Base-by-base conservation (phyloP, 2,888 invertebrate species). In the Pristionchus exspectatus region DNA sequence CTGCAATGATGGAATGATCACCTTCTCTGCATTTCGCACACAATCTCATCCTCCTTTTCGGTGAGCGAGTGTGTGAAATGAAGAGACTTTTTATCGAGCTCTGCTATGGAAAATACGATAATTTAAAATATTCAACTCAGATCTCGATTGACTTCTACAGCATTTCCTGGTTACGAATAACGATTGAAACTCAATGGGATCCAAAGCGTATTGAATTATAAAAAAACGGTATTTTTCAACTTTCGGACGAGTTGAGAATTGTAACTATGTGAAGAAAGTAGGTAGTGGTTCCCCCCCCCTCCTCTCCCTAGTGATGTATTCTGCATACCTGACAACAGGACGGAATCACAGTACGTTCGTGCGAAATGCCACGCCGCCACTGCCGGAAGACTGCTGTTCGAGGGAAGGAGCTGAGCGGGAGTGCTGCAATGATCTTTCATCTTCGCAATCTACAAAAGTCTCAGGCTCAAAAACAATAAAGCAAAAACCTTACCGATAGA, bases 301-400 rank as follows among this genome's bases (percentile, higher is more conserved):
- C 38, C 38, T 38, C 38, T 38, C 38, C 5, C 38, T 38, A 38
- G 38, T 38, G 44, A 50, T 50, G n/a, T 12, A 24, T 44, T 77
- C 33, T 16, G 24, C 7, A 7, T 86, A 87, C 87, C 87, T n/a
- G 87, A 69, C 0, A 87, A 27, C 24, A 87, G 69, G 7, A 87
- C 69, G 4, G 87, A 69, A 38, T 87, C 87, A 50, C 87, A 87
- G 69, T 87, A 69, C 27, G 30, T 33, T 2, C 69, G 24, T n/a
- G 66, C 69, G 18, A 87, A 87, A 16, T 87, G 66, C 87, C 87
- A 87, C 5, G 30, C 27, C 0, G 66, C 69, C 3, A 69, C 69
- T 21, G 87, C n/a, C 9, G 87, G 87, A 0, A 69, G 5, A 69
- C 59, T 54, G 44, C 18, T 50, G 54, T 87, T 87, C 0, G 38